Percentiles rank a stretch among this genome's conserved stretches.
Evolutionary conservation across 2,797 vertebrate species (phyloP).

Genomic region (Chloroceryle inda): DNA sequence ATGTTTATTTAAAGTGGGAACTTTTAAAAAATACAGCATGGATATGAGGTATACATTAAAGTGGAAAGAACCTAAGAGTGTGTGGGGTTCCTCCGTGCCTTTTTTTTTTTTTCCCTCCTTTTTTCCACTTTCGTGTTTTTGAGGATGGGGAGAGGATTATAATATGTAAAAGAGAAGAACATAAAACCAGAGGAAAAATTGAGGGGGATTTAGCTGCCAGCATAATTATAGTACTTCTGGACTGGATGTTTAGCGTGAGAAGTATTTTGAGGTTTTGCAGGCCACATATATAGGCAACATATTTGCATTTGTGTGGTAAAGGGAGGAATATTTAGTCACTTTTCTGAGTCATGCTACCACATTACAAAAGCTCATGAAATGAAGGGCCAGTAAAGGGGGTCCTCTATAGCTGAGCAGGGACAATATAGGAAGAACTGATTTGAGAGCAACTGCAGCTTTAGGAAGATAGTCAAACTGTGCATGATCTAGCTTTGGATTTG

Average conservation of each 20-base stretch:
- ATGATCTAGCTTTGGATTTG: background rate
- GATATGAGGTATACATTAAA: background rate
- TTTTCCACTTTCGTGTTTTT: background rate
- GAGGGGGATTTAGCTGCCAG: background rate
- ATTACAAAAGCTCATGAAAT: background rate
- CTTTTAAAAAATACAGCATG: background rate
- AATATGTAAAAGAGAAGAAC: background rate
- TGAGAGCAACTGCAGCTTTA: background rate
- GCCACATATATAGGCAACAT: background rate
- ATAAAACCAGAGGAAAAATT: background rate
- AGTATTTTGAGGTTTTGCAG: background rate
- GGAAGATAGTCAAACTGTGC: background rate
- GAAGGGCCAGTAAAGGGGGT: background rate
- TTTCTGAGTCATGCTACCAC: background rate
- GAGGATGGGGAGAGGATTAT: background rate
- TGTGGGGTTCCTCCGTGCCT: accelerated
- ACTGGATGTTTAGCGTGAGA: background rate
- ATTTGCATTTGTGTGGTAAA: background rate
- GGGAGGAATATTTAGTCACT: background rate
- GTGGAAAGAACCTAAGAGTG: background rate
- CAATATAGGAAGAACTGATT: background rate
- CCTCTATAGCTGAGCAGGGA: background rate
- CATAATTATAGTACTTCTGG: background rate
- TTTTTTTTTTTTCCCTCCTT: background rate
- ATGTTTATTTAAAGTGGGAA: background rate